phyloP scores from a whole-genome alignment of 2,888 invertebrate species.

The Epistrophella euchroma region DNA sequence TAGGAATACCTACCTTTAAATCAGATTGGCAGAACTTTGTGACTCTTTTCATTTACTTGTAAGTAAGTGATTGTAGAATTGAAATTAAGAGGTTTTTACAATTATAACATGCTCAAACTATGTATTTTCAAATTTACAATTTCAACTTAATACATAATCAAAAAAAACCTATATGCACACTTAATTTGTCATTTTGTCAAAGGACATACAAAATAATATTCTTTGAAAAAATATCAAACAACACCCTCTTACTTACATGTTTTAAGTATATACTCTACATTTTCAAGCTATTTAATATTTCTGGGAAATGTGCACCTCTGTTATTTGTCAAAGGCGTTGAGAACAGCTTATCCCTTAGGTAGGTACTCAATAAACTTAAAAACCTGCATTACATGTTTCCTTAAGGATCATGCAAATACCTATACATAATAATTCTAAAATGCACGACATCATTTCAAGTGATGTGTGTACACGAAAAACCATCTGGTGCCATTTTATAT shows the following conservation, averaged over 20 bases:
- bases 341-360: conserved; percentile 4
- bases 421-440: conserved; percentile 19
- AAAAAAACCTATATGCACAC: no score
- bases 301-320: background rate
- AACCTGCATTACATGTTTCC: conserved; percentile 12
- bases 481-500: conserved; percentile 43
- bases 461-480: conserved; percentile 31
- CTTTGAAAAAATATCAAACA: background rate
- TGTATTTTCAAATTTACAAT: no score
- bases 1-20: no score
- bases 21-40: no score
- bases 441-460: conserved; percentile 26
- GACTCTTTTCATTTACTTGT: no score
- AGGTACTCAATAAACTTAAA: background rate
- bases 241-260: background rate
- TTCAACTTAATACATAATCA: no score
- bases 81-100: no score
- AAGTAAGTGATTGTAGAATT: no score
- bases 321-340: background rate
- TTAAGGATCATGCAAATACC: conserved; percentile 25
- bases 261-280: background rate
- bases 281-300: background rate
- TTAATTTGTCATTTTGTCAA: no score
- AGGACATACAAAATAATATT: background rate
- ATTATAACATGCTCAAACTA: no score